These are phyloP conservation scores for Calliphora vicina DNA, from an alignment of 1,140 invertebrate genomes.

Conservation along the genomic window DNA sequence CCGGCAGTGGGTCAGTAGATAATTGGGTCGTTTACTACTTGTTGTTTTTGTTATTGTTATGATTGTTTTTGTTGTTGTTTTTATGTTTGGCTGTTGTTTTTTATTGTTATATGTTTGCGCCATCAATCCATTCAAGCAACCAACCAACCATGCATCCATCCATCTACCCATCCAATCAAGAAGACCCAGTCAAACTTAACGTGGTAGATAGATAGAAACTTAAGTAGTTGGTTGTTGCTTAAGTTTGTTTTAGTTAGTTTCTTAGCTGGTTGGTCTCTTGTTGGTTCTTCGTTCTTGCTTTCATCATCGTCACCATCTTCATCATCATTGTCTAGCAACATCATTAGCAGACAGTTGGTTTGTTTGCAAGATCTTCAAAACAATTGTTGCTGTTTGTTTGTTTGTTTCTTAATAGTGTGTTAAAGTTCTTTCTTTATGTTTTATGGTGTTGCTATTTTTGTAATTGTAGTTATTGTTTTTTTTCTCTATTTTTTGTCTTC, in stretches of 20 bases:
- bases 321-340: background rate
- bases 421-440: background rate
- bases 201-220: background rate
- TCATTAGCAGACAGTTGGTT: slow-evolving; percentile 6
- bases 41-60: too few species aligned
- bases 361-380: background rate
- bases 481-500: background rate
- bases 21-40: slow-evolving; percentile 60
- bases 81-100: slow-evolving; percentile 33
- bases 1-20: slow-evolving; percentile 61
- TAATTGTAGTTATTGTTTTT: background rate
- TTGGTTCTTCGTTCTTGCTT: background rate
- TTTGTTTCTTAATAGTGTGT: background rate
- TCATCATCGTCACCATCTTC: background rate
- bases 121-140: background rate
- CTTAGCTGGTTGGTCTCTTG: background rate
- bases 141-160: slow-evolving; percentile 1
- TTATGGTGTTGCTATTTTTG: background rate
- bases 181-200: background rate
- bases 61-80: slow-evolving; percentile 31
- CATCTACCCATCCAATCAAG: background rate
- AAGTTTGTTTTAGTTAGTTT: background rate
- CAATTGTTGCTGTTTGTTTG: background rate
- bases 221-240: background rate
- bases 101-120: slow-evolving; percentile 28